Evolutionary conservation across 2,888 invertebrate genomes (phyloP), one percentile per base, ranked within the genome.

Genomic region (Phyllotreta striolata): DNA sequence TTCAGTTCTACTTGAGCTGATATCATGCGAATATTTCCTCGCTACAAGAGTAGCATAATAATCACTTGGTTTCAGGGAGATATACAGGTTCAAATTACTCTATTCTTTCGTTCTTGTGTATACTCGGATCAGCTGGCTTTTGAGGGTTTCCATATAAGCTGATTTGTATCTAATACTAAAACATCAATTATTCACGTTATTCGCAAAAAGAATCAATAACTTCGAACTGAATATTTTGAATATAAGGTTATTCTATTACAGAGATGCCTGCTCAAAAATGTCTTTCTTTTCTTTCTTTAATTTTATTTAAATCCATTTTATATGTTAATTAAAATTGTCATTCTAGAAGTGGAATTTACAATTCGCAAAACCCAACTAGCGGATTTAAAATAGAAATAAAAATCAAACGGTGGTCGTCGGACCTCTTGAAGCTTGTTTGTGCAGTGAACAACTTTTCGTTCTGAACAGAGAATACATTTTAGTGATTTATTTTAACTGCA

Each of bases 401-500:
- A 12, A 35, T 24, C 43, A 44, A 37, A 37, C 41, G 46, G 6
- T 34, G 12, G 35, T 12, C 37, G 35, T 12, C 46, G 13, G 44
- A 39, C 56, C 56, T 44, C 35, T 39, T 41, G 7, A 24, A 13
- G 37, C 10, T 44, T 56, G 56, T 56, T 56, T 56, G 44, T 56
- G 56, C 56, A 44, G 13, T 43, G 37, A 5, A 37, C 35, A 56
- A 56, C 56, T 56, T 56, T 56, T 13, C 12, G 56, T 56, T 56
- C 34, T 6, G 44, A 56, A 56, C 37, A 56, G 43, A 56, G 56
- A 44, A 56, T 56, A 56, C 56, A 44, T 56, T 44, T 56, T 56
- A 56, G 44, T 56, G 56, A 56, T 56, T 56, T 56, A 56, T 56
- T 56, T 56, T 56, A 56, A 56, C 56, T 56, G 35, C 56, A 56